phyloP scores from a whole-genome alignment of 1,140 invertebrate species.

The Thaumatotibia leucotreta region DNA sequence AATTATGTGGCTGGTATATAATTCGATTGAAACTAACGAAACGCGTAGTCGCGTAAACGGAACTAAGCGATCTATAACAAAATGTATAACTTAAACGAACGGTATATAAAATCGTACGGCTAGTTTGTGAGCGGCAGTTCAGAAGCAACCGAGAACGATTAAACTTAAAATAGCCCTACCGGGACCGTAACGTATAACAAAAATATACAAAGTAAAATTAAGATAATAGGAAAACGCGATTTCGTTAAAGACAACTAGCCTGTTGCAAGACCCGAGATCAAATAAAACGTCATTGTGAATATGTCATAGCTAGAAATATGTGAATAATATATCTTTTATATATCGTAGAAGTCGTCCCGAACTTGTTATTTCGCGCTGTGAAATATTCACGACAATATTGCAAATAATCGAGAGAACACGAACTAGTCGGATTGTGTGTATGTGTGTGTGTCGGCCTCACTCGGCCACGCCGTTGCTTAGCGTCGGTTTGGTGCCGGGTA shows the following conservation, averaged over 20 bases:
- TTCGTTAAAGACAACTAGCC: slow-evolving; percentile 39
- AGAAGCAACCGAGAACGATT: slow-evolving; percentile 24
- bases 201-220: slow-evolving; percentile 51
- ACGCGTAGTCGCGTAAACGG: neutral
- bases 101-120: slow-evolving; percentile 21
- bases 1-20: slow-evolving; percentile 3
- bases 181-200: slow-evolving; percentile 45
- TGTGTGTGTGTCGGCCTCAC: slow-evolving; percentile 22
- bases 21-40: slow-evolving; percentile 11
- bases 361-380: slow-evolving; percentile 54
- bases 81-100: slow-evolving; percentile 10
- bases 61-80: neutral
- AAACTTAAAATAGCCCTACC: slow-evolving; percentile 28
- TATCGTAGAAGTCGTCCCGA: slow-evolving; percentile 41
- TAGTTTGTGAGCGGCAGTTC: slow-evolving; percentile 35
- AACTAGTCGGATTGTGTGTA: slow-evolving; percentile 12
- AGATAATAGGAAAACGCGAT: slow-evolving; percentile 41
- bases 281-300: slow-evolving; percentile 49
- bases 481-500: slow-evolving; percentile 34
- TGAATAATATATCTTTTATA: slow-evolving; percentile 12
- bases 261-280: slow-evolving; percentile 62
- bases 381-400: slow-evolving; percentile 61
- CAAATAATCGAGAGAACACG: slow-evolving; percentile 21
- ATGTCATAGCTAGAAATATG: slow-evolving; percentile 52
- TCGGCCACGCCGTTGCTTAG: slow-evolving; percentile 57